Evolutionary conservation across 2,888 invertebrate genomes (phyloP), one percentile per base, ranked within the genome.

Genomic region (Tiliacea citrago): DNA sequence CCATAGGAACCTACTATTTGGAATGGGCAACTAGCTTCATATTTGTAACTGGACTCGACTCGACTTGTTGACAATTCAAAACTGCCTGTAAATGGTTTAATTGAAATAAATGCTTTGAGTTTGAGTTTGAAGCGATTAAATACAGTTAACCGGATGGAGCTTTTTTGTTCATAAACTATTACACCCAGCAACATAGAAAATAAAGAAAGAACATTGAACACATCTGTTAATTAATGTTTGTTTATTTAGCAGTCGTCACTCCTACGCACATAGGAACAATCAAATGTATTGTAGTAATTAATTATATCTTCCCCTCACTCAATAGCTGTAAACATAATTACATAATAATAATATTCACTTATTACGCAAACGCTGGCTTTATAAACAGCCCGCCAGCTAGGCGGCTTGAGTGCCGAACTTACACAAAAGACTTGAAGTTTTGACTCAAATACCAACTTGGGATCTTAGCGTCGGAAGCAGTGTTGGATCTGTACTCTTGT

Each of bases 341-440:
- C 29, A 58, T 82, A 62, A 67, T 72, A 71, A 69, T 62, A 74
- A 71, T 80, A 68, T 75, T 51, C 57, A 57, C 58, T 75, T 77
- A 81, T 71, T 57, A 81, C 66, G 63, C 72, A 73, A 80, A 66
- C 49, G 24, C 24, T n/a, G 62, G 42, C 68, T 53, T 71, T 75
- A 75, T 83, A 86, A 87, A 86, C 83, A 85, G 73, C 84, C 78
- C 63, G 79, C 82, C 85, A 87, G 88, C 88, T 86, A 87, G 87
- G 79, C 79, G 79, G 71, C 77, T 77, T 84, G 75, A 86, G 86
- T 86, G 87, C 80, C 78, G 84, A 92, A 92, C 85, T 92, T 88
- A 90, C 86, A 92, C 91, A 92, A 92, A 91, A 92, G 91, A 87
- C 89, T 83, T 80, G 85, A 90, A 91, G 90, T 90, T 92, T 86